These are phyloP conservation scores for Pollenia labialis DNA, from an alignment of 2,888 invertebrate species.

Conservation along the genomic window DNA sequence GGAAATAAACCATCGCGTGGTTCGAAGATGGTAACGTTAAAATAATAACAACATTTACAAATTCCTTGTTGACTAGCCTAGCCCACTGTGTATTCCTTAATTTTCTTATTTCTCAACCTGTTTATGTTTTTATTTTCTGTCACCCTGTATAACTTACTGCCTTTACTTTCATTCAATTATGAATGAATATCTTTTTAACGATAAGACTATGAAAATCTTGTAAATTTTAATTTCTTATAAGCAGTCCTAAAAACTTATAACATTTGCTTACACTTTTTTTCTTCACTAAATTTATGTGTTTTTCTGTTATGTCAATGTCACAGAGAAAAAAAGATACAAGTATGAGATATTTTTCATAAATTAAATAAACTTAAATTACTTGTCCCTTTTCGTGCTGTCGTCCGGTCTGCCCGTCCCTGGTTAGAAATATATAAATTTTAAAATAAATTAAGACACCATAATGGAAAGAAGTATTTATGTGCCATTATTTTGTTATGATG, in stretches of 20 bases:
- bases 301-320: slow-evolving; percentile 48
- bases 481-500: background rate
- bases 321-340: background rate
- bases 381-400: background rate
- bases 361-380: slow-evolving; percentile 33
- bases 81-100: background rate
- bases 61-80: background rate
- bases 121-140: background rate
- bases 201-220: background rate
- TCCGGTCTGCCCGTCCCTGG: too few species aligned
- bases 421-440: slow-evolving; percentile 48
- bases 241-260: background rate
- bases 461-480: background rate
- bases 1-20: too few species aligned
- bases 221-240: slow-evolving; percentile 46
- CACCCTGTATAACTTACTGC: background rate
- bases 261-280: slow-evolving; percentile 28
- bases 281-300: slow-evolving; percentile 9
- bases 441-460: slow-evolving; percentile 56
- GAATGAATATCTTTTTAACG: background rate
- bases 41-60: too few species aligned
- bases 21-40: too few species aligned
- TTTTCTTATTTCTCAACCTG: background rate
- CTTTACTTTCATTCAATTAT: background rate
- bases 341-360: background rate